Base-by-base conservation (phyloP, 2,797 vertebrate genomes). In the Lagocephalus sceleratus region DNA sequence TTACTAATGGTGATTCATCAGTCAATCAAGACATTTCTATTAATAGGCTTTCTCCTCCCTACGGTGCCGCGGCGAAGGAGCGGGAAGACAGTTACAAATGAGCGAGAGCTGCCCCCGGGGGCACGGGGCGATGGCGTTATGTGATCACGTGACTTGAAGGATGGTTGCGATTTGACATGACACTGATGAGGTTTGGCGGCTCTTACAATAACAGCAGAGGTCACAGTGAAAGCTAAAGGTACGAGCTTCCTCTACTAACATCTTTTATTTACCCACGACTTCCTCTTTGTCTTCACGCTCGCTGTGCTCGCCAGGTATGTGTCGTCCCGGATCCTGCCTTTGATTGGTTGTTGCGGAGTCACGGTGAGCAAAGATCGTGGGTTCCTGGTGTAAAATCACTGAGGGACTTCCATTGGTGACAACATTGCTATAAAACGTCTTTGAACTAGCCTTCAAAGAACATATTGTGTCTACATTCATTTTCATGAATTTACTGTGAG, bases 1-100 rank as follows among this genome's bases (percentile, higher is more conserved):
- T 63, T 22, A 60, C 74, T 75, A 61, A 78, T 56, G 63, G 63
- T 68, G 50, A 79, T 79, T 78, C 73, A 86, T 75, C 62, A 57
- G 57, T 73, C 78, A 75, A 59, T 84, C 76, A 69, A 67, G 64
- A 63, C 2, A 35, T 14, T 47, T 60, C 66, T 84, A 83, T 72
- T 66, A 63, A 78, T 76, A 86, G 62, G 19, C 7, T 17, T 29
- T 49, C 29, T 49, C 56, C 45, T 65, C 60, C 57, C 49, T 39
- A 25, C 19, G 54, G 63, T 47, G 35, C 15, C 25, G 42, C 12
- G 51, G 50, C 57, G 65, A 64, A 67, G 16, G 65, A 68, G 19
- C 48, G 14, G 23, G 56, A 54, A 32, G 14, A 29, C 12, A 45
- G 42, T 67, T 15, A 67, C 47, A 62, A 60, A 76, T 64, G 41